Evolutionary conservation across 2,797 vertebrate genomes (phyloP).

Genomic region (Parotocinclus haroldoi): DNA sequence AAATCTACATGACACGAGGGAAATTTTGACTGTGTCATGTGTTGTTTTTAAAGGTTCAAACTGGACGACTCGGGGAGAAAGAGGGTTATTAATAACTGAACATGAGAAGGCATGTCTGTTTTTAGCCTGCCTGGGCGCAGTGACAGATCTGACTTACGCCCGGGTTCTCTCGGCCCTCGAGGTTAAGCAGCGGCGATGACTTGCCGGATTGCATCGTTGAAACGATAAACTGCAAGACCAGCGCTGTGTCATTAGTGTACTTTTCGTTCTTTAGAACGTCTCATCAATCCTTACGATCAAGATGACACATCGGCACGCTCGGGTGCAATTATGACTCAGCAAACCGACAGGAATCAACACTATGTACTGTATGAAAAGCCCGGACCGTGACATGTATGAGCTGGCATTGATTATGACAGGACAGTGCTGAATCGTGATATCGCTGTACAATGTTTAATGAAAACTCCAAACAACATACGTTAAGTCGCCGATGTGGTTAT

Average conservation of each 20-base stretch:
- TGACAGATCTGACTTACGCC: slow-evolving; percentile 2
- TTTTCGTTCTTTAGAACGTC: slow-evolving; percentile 20
- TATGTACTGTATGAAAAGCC: too few species aligned
- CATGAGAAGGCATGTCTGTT: slow-evolving; percentile 53
- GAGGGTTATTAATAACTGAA: slow-evolving; percentile 62
- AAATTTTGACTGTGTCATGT: slow-evolving; percentile 45
- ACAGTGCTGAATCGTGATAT: too few species aligned
- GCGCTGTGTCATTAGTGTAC: slow-evolving; percentile 13
- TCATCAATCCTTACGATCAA: not conserved
- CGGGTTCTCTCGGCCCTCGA: not conserved
- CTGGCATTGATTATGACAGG: too few species aligned
- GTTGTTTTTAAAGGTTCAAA: slow-evolving; percentile 41
- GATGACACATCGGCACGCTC: not conserved
- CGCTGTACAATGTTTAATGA: too few species aligned
- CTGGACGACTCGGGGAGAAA: slow-evolving; percentile 45
- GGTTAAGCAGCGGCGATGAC: slow-evolving; percentile 5
- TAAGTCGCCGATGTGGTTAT: too few species aligned
- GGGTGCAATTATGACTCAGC: not conserved
- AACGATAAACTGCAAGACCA: not conserved
- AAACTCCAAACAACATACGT: too few species aligned
- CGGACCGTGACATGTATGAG: too few species aligned
- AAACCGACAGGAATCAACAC: not conserved
- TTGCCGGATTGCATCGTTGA: slow-evolving; percentile 1
- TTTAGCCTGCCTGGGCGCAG: slow-evolving; percentile 29
- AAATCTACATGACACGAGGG: slow-evolving; percentile 16